Evolutionary conservation across 1,140 invertebrate genomes (phyloP).

Genomic region (Sweltsa coloradensis): DNA sequence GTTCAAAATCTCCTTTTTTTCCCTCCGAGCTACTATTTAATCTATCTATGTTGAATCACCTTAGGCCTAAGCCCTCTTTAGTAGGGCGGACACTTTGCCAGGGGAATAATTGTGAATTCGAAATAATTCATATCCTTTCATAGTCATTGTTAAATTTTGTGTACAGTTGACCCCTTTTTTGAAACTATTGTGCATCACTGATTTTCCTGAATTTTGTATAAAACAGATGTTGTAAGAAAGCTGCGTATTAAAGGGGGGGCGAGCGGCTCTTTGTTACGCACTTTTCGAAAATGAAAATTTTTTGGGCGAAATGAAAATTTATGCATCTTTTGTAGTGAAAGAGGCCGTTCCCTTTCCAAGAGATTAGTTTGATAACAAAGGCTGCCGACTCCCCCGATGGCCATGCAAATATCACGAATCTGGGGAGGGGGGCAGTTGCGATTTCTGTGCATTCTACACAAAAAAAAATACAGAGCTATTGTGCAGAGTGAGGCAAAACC

Average conservation of each 20-base stretch:
- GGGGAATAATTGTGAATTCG: constrained; percentile 10
- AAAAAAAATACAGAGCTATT: too few species aligned
- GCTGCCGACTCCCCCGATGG: not conserved
- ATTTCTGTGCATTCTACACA: not conserved
- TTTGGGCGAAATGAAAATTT: constrained; percentile 16
- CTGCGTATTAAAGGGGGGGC: constrained; percentile 3
- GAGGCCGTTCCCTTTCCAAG: constrained; percentile 14
- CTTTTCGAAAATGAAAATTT: constrained; percentile 17
- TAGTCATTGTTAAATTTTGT: constrained; percentile 9
- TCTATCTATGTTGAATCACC: too few species aligned
- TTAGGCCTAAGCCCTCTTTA: too few species aligned
- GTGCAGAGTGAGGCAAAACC: constrained; percentile 2
- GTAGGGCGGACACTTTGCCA: too few species aligned
- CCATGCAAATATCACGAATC: constrained; percentile 1
- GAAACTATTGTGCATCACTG: constrained; percentile 10
- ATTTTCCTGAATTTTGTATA: constrained; percentile 15
- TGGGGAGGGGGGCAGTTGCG: not conserved
- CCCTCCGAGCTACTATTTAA: too few species aligned
- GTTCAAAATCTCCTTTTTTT: too few species aligned
- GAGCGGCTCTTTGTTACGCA: constrained; percentile 8
- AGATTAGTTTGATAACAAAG: constrained; percentile 12
- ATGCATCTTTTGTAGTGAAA: constrained; percentile 12
- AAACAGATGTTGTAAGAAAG: constrained; percentile 11
- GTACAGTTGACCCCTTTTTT: constrained; percentile 5
- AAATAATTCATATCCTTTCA: constrained; percentile 14